Conservation (phyloP, 2,797 vertebrate species). For the Uromys caudimaculatus region DNA sequence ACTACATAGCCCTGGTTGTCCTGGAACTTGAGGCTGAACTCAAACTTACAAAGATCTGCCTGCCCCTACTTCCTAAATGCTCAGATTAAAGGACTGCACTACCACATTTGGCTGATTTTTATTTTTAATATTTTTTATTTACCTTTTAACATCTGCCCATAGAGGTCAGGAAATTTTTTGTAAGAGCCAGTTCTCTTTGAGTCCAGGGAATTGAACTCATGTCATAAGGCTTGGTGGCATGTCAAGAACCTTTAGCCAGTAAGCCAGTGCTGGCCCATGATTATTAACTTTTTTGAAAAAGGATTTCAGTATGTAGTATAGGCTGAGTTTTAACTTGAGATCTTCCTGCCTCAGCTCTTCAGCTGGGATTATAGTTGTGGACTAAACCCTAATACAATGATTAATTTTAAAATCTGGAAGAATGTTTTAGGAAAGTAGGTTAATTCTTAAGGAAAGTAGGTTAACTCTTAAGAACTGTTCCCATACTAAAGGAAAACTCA, state of each 20-base stretch:
- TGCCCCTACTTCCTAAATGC: background rate
- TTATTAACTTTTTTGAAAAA: background rate
- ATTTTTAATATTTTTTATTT: background rate
- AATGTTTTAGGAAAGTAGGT: background rate
- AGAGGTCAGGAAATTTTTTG: background rate
- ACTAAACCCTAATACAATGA: background rate
- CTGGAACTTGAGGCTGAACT: background rate
- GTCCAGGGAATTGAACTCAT: background rate
- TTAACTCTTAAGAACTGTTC: background rate
- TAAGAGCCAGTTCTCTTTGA: background rate
- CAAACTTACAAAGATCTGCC: background rate
- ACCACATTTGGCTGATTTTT: background rate
- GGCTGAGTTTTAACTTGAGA: background rate
- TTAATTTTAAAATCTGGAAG: slow-evolving; percentile 34
- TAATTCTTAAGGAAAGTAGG: background rate
- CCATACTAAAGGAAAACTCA: slow-evolving; percentile 43
- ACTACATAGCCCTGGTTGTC: background rate
- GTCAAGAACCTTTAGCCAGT: background rate
- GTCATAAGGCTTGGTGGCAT: background rate
- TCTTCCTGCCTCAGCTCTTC: background rate
- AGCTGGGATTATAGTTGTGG: background rate
- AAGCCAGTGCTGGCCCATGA: background rate
- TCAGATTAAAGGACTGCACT: background rate
- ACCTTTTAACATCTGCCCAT: background rate
- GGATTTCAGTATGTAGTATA: background rate